Evolutionary conservation across 1,140 invertebrate species (phyloP), one percentile per base, ranked within the genome.

Genomic region (Apis laboriosa): DNA sequence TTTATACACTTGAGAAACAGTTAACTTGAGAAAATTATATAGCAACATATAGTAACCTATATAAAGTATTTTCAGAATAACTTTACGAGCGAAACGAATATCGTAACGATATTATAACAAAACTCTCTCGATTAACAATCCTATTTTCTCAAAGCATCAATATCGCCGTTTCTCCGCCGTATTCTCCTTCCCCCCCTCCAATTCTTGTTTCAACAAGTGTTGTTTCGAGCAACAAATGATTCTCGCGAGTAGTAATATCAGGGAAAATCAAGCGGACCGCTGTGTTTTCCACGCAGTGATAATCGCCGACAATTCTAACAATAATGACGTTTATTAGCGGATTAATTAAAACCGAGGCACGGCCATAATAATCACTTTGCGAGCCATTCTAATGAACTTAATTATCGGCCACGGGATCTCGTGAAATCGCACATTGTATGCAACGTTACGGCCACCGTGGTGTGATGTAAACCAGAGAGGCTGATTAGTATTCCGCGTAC

Each of bases 401-500:
- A 87, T 87, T 87, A 87, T 87, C 86, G 75, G 61, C 66, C 76
- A 64, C 56, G 73, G 60, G 72, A 87, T 83, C 85, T 86, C 86
- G 76, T 71, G 43, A 70, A 83, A 87, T 86, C 86, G 53, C 85
- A 80, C 86, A 84, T 78, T 87, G 68, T 73, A 61, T 49, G 73
- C 81, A 86, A 72, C 72, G 78, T 76, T 76, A 53, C 77, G 73
- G 68, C 55, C 72, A 78, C 43, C 17, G 49, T 15, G 66, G 34
- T 70, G 58, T 73, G 86, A 87, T 87, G 86, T 86, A 87, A 87
- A 87, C 85, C 76, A 73, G 66, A 73, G 66, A 49, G 21, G 64
- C 85, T 87, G 86, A 87, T 87, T 87, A 86, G 86, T 87, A 87
- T 87, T 84, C 85, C 60, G 61, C 21, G 71, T 68, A 63, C 53